A percentile compares a stretch with the other conserved stretches of the same genome.
These are phyloP conservation scores for Asarcornis scutulata DNA, from an alignment of 2,113 vertebrate species.

Conservation along the genomic window DNA sequence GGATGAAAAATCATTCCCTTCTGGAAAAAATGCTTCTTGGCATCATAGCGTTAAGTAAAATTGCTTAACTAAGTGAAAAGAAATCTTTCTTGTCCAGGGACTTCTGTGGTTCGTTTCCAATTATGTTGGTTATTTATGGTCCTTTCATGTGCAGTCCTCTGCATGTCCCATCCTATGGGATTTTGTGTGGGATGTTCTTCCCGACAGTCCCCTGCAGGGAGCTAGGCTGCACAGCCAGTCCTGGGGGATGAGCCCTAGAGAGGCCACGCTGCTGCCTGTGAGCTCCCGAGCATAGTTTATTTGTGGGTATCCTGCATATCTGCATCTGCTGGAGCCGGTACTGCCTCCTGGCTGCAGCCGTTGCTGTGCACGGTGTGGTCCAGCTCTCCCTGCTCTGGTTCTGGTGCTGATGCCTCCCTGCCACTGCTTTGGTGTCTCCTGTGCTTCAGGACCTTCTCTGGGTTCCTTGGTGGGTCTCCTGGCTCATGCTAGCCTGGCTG, in stretches of 20 bases:
- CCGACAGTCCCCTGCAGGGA: conserved; percentile 25
- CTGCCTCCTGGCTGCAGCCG: neutral
- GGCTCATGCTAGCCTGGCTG: neutral
- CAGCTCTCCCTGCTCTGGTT: neutral
- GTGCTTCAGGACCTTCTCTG: rapidly evolving
- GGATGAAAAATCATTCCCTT: neutral
- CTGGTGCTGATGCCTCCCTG: neutral
- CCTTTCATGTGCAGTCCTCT: neutral
- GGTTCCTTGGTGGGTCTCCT: neutral
- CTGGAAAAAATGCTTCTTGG: neutral
- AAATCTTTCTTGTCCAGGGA: neutral
- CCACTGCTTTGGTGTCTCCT: neutral
- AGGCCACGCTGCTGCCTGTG: neutral
- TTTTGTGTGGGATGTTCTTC: conserved; percentile 23
- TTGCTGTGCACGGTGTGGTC: neutral
- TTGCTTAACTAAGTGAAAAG: neutral
- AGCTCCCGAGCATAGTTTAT: neutral
- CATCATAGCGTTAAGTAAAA: neutral
- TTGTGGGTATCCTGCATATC: neutral
- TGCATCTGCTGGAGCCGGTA: neutral
- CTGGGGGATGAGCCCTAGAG: neutral
- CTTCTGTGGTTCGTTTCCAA: neutral
- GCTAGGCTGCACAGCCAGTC: neutral
- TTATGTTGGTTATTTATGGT: conserved; percentile 5
- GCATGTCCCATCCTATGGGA: neutral